Conservation (phyloP, 2,888 invertebrate species). For the Pocota personata region DNA sequence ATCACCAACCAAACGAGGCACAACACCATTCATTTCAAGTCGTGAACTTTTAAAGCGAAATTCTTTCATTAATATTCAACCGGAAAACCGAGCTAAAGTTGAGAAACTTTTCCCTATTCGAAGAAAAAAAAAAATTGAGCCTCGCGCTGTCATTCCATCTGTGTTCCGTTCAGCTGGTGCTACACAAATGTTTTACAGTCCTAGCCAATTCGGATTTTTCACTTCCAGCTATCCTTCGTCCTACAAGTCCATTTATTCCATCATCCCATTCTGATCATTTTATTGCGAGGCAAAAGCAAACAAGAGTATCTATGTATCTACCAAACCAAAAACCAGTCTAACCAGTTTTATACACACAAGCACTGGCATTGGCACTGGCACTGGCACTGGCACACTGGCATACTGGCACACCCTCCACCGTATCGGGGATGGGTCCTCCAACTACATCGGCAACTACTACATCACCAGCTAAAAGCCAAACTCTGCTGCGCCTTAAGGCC, state of each 20-base stretch:
- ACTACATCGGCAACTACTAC: neutral
- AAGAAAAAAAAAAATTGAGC: slow-evolving; percentile 1
- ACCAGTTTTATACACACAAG: neutral
- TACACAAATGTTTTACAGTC: slow-evolving; percentile 48
- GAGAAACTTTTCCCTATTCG: slow-evolving; percentile 27
- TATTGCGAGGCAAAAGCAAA: slow-evolving; percentile 3
- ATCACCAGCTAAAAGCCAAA: neutral
- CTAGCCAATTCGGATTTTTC: slow-evolving; percentile 35
- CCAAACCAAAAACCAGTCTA: slow-evolving; percentile 32
- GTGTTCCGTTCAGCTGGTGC: slow-evolving; percentile 51
- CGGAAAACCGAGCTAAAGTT: slow-evolving; percentile 60
- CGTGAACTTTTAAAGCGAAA: slow-evolving; percentile 62
- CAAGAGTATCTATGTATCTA: slow-evolving; percentile 44
- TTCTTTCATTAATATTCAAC: slow-evolving; percentile 68
- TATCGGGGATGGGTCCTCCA: neutral
- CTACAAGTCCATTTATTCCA: neutral
- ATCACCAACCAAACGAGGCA: neutral
- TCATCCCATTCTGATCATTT: slow-evolving; percentile 3
- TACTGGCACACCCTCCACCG: too few species aligned
- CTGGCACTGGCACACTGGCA: neutral
- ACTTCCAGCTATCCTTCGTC: neutral
- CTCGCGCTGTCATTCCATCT: slow-evolving; percentile 50
- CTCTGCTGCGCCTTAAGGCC: neutral
- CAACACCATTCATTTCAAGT: neutral
- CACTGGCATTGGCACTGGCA: neutral